phyloP scores from a whole-genome alignment of 2,888 invertebrate species.

The Plusia festucae region DNA sequence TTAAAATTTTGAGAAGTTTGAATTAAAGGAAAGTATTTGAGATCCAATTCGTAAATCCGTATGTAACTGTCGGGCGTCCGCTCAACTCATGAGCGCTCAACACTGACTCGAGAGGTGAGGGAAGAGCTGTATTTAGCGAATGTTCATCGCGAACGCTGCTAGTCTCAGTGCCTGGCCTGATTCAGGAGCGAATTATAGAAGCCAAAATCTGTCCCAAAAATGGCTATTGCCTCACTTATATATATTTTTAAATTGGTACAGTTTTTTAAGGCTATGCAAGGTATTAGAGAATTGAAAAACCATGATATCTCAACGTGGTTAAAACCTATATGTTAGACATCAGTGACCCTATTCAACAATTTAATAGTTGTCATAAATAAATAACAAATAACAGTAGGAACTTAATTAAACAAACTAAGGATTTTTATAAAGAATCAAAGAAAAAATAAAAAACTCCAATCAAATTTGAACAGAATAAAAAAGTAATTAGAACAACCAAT shows the following conservation, averaged over 20 bases:
- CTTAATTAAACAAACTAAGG: no score
- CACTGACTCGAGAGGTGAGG: slow-evolving; percentile 55
- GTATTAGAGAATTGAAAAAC: no score
- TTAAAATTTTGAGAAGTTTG: not conserved
- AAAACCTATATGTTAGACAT: no score
- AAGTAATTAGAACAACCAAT: not conserved
- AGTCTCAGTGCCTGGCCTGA: slow-evolving; percentile 49
- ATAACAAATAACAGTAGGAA: no score
- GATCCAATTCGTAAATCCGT: slow-evolving; percentile 30
- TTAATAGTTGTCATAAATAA: no score
- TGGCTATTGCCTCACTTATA: no score
- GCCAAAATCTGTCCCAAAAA: not conserved
- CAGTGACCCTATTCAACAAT: no score
- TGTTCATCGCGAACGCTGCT: slow-evolving; percentile 65
- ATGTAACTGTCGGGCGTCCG: slow-evolving; percentile 25
- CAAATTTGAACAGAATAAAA: not conserved
- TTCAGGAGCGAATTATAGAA: slow-evolving; percentile 40
- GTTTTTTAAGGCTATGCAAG: no score
- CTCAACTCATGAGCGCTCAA: slow-evolving; percentile 51
- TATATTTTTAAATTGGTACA: no score
- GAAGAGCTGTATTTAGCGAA: slow-evolving; percentile 73
- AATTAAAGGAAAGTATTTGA: not conserved
- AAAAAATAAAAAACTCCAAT: not conserved
- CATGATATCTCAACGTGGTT: no score
- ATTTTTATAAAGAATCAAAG: not conserved